Evolutionary conservation across 2,888 invertebrate genomes (phyloP).

Genomic region (Drosophila fulvimacula): DNA sequence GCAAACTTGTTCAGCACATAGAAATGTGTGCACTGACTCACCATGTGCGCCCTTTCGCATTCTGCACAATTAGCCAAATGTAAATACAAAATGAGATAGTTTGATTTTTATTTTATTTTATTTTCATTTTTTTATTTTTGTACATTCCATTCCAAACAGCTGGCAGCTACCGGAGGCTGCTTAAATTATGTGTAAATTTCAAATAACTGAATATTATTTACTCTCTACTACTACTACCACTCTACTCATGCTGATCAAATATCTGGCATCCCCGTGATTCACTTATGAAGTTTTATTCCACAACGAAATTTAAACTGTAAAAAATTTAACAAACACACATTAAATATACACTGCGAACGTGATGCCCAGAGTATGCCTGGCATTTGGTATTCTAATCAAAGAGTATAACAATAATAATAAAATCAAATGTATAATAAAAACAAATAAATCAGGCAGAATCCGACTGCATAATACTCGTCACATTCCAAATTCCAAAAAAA

Average conservation of each 20-base stretch:
- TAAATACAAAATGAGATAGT: constrained; percentile 29
- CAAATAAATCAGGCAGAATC: background rate
- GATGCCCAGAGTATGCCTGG: background rate
- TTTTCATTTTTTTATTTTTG: no score
- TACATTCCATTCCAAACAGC: background rate
- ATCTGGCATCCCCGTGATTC: background rate
- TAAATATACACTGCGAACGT: constrained; percentile 2
- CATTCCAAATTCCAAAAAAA: background rate
- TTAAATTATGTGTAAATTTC: background rate
- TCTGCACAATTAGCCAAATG: constrained; percentile 42
- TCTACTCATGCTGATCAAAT: background rate
- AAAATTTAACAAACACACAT: background rate
- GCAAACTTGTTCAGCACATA: constrained; percentile 28
- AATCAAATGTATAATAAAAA: background rate
- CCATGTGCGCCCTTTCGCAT: constrained; percentile 10
- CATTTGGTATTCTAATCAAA: constrained; percentile 3
- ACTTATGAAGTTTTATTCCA: background rate
- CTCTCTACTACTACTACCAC: no score
- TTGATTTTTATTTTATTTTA: background rate
- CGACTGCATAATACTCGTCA: background rate
- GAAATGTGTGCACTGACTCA: constrained; percentile 13
- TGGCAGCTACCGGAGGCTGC: background rate
- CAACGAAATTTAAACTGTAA: background rate
- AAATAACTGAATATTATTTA: background rate
- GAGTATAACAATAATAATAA: constrained; percentile 7